These are phyloP conservation scores for Chinchilla lanigera DNA, from an alignment of 2,113 vertebrate genomes.

Conservation along the genomic window DNA sequence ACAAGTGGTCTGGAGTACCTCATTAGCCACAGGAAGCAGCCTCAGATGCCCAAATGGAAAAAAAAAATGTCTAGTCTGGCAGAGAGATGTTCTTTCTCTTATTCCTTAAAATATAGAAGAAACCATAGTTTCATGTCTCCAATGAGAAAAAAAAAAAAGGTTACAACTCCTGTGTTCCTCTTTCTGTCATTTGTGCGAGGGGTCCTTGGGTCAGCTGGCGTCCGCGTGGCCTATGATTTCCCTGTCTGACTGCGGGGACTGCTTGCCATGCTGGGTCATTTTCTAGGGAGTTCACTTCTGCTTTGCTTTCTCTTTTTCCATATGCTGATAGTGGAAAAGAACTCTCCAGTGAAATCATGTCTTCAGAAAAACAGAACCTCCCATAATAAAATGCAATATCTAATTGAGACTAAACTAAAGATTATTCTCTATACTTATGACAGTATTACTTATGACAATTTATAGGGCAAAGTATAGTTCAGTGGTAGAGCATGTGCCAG, in stretches of 20 bases:
- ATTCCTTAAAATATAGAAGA: background rate
- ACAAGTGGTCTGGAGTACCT: background rate
- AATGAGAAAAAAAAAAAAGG: background rate
- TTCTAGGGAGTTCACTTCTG: background rate
- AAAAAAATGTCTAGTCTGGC: background rate
- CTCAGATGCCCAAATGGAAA: background rate
- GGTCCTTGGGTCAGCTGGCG: background rate
- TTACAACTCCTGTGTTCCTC: background rate
- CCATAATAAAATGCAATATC: background rate
- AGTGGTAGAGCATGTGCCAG: background rate
- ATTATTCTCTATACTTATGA: background rate
- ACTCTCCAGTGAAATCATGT: background rate
- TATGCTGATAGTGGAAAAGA: background rate
- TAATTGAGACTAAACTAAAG: background rate
- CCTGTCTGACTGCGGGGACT: background rate
- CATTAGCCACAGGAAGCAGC: background rate
- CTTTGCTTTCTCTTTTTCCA: background rate
- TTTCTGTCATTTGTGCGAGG: background rate
- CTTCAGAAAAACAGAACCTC: background rate
- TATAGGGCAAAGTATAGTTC: background rate
- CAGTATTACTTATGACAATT: background rate
- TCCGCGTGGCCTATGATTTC: background rate
- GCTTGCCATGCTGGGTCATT: background rate
- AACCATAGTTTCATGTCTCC: background rate
- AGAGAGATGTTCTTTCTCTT: background rate